These are phyloP conservation scores for Trissolcus basalis DNA, from an alignment of 1,140 invertebrate species.

Conservation along the genomic window DNA sequence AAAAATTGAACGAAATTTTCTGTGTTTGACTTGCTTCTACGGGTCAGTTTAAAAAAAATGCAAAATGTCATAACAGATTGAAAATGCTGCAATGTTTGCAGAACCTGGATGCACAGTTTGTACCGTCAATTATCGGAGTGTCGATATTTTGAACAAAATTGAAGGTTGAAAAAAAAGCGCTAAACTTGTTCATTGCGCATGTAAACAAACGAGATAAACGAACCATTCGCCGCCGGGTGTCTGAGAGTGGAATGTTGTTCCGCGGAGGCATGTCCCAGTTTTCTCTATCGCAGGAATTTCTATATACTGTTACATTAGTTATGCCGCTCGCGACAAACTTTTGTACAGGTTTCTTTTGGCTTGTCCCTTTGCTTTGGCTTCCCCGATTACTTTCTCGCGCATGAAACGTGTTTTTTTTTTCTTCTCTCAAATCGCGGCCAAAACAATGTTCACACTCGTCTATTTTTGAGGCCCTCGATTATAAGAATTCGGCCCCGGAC, in stretches of 20 bases:
- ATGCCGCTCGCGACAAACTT: slow-evolving; percentile 40
- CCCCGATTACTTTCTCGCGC: slow-evolving; percentile 10
- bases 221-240: slow-evolving; percentile 37
- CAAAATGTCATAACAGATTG: too few species aligned
- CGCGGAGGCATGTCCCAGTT: slow-evolving; percentile 64
- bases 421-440: slow-evolving; percentile 1
- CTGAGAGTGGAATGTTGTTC: slow-evolving; percentile 61
- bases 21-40: too few species aligned
- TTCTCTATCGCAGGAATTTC: slow-evolving; percentile 68
- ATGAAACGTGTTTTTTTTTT: slow-evolving; percentile 1
- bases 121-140: too few species aligned
- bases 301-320: slow-evolving; percentile 51
- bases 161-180: too few species aligned
- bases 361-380: slow-evolving; percentile 21
- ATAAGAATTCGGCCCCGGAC: too few species aligned
- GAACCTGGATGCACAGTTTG: too few species aligned
- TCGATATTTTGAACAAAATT: too few species aligned
- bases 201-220: slow-evolving; percentile 41
- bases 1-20: too few species aligned
- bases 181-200: slow-evolving; percentile 17
- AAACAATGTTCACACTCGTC: too few species aligned
- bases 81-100: too few species aligned
- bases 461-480: too few species aligned
- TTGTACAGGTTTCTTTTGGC: slow-evolving; percentile 33
- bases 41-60: too few species aligned